A percentile compares a stretch with the other conserved stretches of the same genome.
phyloP scores from a whole-genome alignment of 2,888 invertebrate genomes.

The Tinea pellionella region DNA sequence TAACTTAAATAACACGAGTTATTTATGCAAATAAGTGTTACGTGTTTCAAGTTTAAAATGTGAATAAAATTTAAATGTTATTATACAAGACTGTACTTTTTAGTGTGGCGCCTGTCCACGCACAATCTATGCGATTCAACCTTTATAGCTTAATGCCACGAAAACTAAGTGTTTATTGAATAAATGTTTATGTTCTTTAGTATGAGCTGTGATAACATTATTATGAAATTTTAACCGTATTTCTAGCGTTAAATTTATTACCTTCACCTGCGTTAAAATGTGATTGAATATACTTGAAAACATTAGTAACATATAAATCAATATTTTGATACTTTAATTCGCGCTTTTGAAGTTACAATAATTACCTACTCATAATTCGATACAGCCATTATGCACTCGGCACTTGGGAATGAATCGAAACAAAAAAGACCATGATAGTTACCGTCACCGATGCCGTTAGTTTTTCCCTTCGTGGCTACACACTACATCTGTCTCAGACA shows the following conservation, averaged over 20 bases:
- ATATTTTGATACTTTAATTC: background rate
- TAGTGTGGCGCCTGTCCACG: conserved; percentile 7
- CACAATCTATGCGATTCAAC: conserved; percentile 10
- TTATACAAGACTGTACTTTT: background rate
- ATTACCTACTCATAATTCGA: too few relatives aligned
- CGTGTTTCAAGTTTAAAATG: background rate
- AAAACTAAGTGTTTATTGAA: background rate
- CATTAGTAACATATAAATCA: background rate
- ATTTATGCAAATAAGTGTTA: background rate
- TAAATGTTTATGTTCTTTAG: background rate
- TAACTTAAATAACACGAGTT: background rate
- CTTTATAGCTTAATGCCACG: conserved; percentile 13
- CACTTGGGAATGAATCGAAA: too few relatives aligned
- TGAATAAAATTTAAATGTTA: background rate
- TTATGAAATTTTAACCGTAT: background rate
- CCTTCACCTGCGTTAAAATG: background rate
- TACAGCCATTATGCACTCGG: too few relatives aligned
- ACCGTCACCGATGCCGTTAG: too few relatives aligned
- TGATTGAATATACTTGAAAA: background rate
- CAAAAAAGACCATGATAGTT: too few relatives aligned
- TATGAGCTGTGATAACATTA: background rate
- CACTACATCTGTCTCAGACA: too few relatives aligned
- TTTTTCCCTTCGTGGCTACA: too few relatives aligned
- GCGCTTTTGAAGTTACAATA: too few relatives aligned
- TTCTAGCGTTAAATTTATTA: background rate